A percentile compares a stretch with the other conserved stretches of the same genome.
Conservation (phyloP, 2,797 vertebrate genomes). For the Pseudochromis fuscus region DNA sequence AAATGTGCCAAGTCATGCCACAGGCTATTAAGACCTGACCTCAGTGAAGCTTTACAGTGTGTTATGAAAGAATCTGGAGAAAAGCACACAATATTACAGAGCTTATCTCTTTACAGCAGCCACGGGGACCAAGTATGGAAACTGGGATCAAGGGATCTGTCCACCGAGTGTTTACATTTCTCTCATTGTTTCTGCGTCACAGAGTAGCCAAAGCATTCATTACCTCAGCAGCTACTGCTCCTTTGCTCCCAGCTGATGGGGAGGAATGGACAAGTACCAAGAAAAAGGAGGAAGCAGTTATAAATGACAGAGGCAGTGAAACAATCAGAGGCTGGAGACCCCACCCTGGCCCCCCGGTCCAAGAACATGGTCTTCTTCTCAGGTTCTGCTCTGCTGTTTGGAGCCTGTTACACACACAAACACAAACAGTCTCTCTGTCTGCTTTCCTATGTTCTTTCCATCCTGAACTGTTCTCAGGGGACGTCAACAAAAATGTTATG, state of each 20-base stretch:
- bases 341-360: slow-evolving; percentile 57
- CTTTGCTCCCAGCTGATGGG: slow-evolving; percentile 59
- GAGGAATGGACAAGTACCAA: slow-evolving; percentile 39
- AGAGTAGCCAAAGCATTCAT: slow-evolving; percentile 67
- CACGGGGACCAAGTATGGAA: slow-evolving; percentile 66
- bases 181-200: slow-evolving; percentile 78
- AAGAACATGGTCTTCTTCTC: slow-evolving; percentile 39
- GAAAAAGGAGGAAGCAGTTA: slow-evolving; percentile 63
- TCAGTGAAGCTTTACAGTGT: slow-evolving; percentile 6
- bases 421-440: slow-evolving; percentile 30
- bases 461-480: slow-evolving; percentile 11
- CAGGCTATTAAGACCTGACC: neutral
- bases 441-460: slow-evolving; percentile 34
- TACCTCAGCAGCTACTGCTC: slow-evolving; percentile 56
- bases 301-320: slow-evolving; percentile 52
- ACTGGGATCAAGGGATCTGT: slow-evolving; percentile 68
- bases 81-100: slow-evolving; percentile 36
- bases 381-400: slow-evolving; percentile 9
- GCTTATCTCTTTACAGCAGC: slow-evolving; percentile 67
- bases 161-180: slow-evolving; percentile 80
- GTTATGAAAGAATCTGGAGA: slow-evolving; percentile 46
- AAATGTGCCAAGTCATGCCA: slow-evolving; percentile 8
- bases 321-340: slow-evolving; percentile 64
- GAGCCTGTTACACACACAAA: slow-evolving; percentile 1
- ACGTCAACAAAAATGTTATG: slow-evolving; percentile 55